These are phyloP conservation scores for Geodia barretti DNA, from an alignment of 37 sponge, comb jelly and placozoan species.

Conservation along the genomic window DNA sequence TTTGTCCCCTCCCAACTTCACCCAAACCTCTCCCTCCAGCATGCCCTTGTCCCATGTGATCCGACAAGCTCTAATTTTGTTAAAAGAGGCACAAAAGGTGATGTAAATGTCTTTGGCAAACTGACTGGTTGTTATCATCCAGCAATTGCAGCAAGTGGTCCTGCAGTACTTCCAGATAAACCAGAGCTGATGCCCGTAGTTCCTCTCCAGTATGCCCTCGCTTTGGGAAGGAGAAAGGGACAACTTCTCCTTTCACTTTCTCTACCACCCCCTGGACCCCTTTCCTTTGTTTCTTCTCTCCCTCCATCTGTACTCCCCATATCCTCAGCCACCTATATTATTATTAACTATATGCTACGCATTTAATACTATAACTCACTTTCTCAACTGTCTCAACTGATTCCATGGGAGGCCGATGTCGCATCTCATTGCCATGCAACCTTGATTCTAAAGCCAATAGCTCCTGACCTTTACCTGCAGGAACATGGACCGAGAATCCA, in stretches of 20 bases:
- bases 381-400: not conserved
- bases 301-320: not conserved
- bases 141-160: not conserved
- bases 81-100: not conserved
- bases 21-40: constrained; percentile 17
- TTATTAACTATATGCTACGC: not conserved
- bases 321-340: not conserved
- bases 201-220: no score
- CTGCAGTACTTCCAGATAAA: no score
- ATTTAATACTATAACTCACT: not conserved
- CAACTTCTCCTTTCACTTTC: not conserved
- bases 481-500: no score
- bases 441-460: no score
- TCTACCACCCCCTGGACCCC: not conserved
- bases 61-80: not conserved
- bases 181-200: no score
- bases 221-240: not conserved
- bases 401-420: not conserved
- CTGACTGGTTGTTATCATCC: not conserved
- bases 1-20: constrained; percentile 39
- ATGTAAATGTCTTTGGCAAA: no score
- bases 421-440: no score
- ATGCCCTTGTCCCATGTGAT: constrained; percentile 29
- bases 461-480: not conserved
- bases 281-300: not conserved